Evolutionary conservation across 1,140 invertebrate species (phyloP).

Genomic region (Micrasema longulum): DNA sequence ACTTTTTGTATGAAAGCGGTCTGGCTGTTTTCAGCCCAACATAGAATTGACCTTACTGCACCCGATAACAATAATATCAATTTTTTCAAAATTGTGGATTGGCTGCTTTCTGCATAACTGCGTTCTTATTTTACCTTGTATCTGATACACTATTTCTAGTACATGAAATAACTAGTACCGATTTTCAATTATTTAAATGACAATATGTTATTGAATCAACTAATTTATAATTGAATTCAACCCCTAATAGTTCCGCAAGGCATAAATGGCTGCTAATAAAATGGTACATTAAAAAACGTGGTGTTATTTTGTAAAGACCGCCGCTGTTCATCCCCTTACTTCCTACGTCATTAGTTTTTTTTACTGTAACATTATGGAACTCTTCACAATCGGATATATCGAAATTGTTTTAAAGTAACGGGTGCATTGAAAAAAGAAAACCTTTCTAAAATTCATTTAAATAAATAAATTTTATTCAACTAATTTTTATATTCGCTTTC

Average conservation of each 20-base stretch:
- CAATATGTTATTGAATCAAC: no score
- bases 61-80: no score
- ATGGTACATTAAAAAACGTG: slow-evolving; percentile 29
- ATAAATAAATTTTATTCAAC: not conserved
- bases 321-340: not conserved
- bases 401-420: not conserved
- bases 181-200: no score
- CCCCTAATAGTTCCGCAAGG: not conserved
- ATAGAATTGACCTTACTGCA: no score
- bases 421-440: not conserved
- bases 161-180: no score
- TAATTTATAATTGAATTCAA: not conserved
- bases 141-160: no score
- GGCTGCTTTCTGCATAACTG: no score
- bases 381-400: slow-evolving; percentile 4
- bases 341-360: slow-evolving; percentile 46
- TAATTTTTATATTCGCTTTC: not conserved
- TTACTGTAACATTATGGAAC: slow-evolving; percentile 25
- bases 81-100: no score
- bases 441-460: not conserved
- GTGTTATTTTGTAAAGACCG: slow-evolving; percentile 28
- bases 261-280: slow-evolving; percentile 20
- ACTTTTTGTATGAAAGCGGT: no score
- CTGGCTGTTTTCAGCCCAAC: no score
- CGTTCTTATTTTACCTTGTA: no score